phyloP scores from a whole-genome alignment of 2,113 vertebrate genomes.

The Coregonus clupeaformis region DNA sequence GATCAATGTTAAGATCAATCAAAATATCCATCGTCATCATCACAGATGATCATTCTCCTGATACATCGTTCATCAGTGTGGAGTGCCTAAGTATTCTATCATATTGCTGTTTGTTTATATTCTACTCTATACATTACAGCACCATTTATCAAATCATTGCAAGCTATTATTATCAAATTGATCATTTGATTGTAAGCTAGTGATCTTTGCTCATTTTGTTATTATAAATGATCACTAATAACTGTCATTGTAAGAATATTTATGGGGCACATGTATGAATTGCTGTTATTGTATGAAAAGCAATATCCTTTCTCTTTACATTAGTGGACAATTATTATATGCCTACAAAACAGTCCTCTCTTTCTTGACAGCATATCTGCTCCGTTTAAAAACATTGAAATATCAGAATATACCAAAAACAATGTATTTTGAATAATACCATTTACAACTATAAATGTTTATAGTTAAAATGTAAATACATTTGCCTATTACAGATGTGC shows the following conservation, averaged over 20 bases:
- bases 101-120: too few species aligned
- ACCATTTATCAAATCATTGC: too few species aligned
- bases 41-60: neutral
- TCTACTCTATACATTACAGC: too few species aligned
- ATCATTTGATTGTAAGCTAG: neutral
- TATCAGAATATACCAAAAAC: neutral
- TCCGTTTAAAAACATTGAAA: neutral
- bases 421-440: neutral
- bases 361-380: too few species aligned
- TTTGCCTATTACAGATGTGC: constrained; percentile 15
- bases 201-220: neutral
- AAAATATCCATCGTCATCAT: constrained; percentile 16
- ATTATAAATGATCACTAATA: neutral
- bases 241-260: neutral
- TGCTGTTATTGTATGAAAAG: neutral
- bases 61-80: neutral
- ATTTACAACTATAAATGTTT: neutral
- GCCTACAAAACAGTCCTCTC: neutral
- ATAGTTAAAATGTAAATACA: too few species aligned
- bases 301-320: neutral
- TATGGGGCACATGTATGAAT: neutral
- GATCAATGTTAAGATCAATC: constrained; percentile 45
- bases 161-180: neutral
- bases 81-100: neutral
- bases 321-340: neutral